These are phyloP conservation scores for Acholoe squamosa DNA, from an alignment of 2,888 invertebrate species.

Conservation along the genomic window DNA sequence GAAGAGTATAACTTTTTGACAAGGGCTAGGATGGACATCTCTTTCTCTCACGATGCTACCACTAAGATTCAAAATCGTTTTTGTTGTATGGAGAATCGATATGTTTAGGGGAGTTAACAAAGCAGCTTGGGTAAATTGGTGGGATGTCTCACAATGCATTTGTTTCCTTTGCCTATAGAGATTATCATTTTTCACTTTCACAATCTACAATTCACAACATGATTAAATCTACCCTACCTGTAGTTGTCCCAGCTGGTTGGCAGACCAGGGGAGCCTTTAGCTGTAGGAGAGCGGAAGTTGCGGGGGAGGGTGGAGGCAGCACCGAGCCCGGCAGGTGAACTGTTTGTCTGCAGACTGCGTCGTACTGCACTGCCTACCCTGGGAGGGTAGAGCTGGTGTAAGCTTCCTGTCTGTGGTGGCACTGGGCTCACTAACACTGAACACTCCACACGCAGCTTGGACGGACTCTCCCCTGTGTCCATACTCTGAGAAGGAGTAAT, in stretches of 20 bases:
- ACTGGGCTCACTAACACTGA: not conserved
- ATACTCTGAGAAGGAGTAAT: not conserved
- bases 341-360: not conserved
- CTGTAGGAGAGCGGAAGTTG: not conserved
- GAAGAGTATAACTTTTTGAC: not conserved
- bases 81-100: too few species aligned
- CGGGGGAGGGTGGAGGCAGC: not conserved
- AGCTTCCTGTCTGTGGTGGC: slow-evolving; percentile 41
- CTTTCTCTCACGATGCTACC: not conserved
- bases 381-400: slow-evolving; percentile 25
- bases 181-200: not conserved
- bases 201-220: not conserved
- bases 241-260: slow-evolving; percentile 11
- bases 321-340: not conserved
- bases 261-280: not conserved
- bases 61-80: not conserved
- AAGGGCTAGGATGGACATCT: too few species aligned
- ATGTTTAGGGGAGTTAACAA: too few species aligned
- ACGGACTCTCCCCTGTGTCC: not conserved
- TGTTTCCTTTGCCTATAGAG: not conserved
- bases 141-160: too few species aligned
- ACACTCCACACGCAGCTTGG: not conserved
- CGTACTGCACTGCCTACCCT: not conserved
- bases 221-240: not conserved
- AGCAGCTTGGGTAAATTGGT: too few species aligned